Conservation (phyloP, 2,797 vertebrate genomes). For the Myotis planiceps region DNA sequence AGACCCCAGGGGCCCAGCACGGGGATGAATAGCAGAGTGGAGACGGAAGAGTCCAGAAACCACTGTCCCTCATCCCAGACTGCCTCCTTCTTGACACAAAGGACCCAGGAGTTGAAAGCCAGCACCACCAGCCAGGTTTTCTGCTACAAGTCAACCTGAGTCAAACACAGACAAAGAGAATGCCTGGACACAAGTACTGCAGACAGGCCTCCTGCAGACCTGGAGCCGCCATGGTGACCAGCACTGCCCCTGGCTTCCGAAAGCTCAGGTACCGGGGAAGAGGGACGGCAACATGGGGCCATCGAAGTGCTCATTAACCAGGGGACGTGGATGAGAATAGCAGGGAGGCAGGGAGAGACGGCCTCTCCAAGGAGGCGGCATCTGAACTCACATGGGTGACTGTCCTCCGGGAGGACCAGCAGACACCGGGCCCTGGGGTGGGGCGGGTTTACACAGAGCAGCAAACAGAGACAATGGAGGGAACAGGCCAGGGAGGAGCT, state of each 20-base stretch:
- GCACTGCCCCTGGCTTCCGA: not conserved
- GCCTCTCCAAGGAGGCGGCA: not conserved
- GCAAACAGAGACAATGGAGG: not conserved
- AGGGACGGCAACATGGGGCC: not conserved
- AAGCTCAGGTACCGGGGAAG: not conserved
- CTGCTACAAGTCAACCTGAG: not conserved
- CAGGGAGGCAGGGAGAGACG: not conserved
- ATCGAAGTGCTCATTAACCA: not conserved
- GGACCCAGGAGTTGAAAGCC: not conserved
- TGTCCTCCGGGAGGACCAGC: accelerated
- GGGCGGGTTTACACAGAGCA: not conserved
- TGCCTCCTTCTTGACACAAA: not conserved
- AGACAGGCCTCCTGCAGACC: not conserved
- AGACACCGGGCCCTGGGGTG: accelerated
- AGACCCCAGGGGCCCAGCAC: accelerated
- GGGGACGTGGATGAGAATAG: not conserved
- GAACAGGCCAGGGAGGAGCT: not conserved
- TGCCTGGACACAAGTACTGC: accelerated
- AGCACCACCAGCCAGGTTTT: not conserved
- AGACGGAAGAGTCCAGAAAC: not conserved
- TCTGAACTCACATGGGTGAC: accelerated
- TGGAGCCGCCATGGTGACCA: not conserved
- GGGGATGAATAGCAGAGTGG: accelerated
- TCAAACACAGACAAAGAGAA: not conserved
- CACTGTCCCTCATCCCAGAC: not conserved